phyloP scores from a whole-genome alignment of 2,888 invertebrate genomes.

The Eupithecia inturbata region DNA sequence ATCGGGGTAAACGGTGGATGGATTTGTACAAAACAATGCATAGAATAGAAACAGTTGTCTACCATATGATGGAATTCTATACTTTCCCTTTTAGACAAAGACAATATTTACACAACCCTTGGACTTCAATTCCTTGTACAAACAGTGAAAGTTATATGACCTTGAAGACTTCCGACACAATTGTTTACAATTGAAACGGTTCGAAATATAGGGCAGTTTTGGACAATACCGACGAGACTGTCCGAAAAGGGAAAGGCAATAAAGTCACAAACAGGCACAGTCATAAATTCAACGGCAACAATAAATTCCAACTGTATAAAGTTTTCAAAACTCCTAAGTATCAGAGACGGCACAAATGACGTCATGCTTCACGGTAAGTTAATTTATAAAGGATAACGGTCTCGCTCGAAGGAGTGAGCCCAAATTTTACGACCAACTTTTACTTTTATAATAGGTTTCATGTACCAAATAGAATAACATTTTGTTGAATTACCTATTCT shows the following conservation, averaged over 20 bases:
- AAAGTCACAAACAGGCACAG: background rate
- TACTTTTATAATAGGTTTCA: constrained; percentile 49
- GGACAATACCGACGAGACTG: constrained; percentile 26
- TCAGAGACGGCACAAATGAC: constrained; percentile 5
- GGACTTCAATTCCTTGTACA: constrained; percentile 5
- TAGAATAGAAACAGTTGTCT: background rate
- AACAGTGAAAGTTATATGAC: constrained; percentile 35
- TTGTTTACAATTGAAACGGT: constrained; percentile 9
- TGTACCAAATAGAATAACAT: background rate
- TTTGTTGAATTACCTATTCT: background rate
- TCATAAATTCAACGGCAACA: constrained; percentile 19
- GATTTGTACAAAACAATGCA: background rate
- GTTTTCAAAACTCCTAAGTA: constrained; percentile 1
- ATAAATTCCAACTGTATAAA: background rate
- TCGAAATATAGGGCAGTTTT: constrained; percentile 34
- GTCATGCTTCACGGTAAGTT: constrained; percentile 43
- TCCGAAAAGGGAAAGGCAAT: constrained; percentile 31
- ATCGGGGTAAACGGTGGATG: background rate
- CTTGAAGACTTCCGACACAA: constrained; percentile 18
- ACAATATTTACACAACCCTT: constrained; percentile 18
- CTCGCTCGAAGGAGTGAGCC: constrained; percentile 37
- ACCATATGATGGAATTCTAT: constrained; percentile 4
- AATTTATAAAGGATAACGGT: constrained; percentile 52
- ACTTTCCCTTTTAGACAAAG: constrained; percentile 42
- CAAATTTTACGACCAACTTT: constrained; percentile 54